Evolutionary conservation across 2,113 vertebrate genomes (phyloP).

Genomic region (Myxocyprinus asiaticus): DNA sequence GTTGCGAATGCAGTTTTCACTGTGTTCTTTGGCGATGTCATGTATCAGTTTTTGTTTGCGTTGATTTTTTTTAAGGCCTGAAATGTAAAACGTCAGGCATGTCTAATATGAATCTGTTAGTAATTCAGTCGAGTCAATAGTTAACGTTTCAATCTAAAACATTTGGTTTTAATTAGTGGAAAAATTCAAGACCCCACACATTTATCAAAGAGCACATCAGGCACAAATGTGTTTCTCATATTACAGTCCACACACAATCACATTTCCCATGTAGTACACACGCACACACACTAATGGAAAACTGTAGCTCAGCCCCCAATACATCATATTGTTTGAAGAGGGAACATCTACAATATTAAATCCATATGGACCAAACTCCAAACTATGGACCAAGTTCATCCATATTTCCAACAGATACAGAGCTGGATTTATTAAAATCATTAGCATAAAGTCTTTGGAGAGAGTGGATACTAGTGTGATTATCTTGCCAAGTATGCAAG

Average conservation of each 20-base stretch:
- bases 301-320: conserved; percentile 60
- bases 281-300: conserved; percentile 57
- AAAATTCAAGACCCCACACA: conserved; percentile 61
- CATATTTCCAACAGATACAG: conserved; percentile 57
- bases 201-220: conserved; percentile 66
- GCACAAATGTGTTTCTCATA: conserved; percentile 67
- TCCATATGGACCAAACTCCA: conserved; percentile 65
- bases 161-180: conserved; percentile 67
- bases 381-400: conserved; percentile 22
- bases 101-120: conserved; percentile 57
- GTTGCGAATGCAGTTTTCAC: conserved; percentile 9
- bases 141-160: conserved; percentile 64
- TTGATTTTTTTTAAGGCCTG: conserved; percentile 17
- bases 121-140: conserved; percentile 62
- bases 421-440: conserved; percentile 56
- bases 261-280: conserved; percentile 40
- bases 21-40: conserved; percentile 7
- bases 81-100: conserved; percentile 40
- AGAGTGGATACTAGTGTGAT: not conserved
- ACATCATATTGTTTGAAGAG: conserved; percentile 61
- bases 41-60: conserved; percentile 41
- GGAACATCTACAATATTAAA: conserved; percentile 56
- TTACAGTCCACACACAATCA: conserved; percentile 68
- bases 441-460: conserved; percentile 29
- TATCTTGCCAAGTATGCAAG: not conserved